Base-by-base conservation (phyloP, 2,888 invertebrate species). In the Sinopyrophorus schimmeli region DNA sequence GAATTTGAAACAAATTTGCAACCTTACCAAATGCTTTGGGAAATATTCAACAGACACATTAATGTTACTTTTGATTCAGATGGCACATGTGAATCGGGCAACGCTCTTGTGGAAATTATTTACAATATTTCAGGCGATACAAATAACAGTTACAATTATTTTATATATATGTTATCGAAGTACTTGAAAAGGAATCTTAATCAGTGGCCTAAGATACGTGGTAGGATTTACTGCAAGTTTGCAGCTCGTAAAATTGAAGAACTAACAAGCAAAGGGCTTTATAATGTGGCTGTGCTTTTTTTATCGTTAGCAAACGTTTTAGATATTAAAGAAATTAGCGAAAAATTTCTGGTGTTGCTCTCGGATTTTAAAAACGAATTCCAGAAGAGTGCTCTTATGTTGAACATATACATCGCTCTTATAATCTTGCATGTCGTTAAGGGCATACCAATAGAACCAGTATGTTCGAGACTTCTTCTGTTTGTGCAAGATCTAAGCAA, bases 121-220 rank as follows among this genome's bases (percentile, higher is more conserved):
- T 37, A 64, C 24, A 18, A 30, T 2, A 38, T 47, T 21, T 54
- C 40, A 28, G 46, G 43, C 11, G 16, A 14, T 60, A 61, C 34
- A 40, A 47, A 53, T n/a, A 65, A 66, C 23, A 62, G 67, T 35
- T 73, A 70, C 55, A 65, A 69, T 46, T 59, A 65, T 30, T 73
- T 70, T 55, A 47, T 71, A 21, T 63, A 62, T 21, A 61, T 73
- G 58, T 50, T 74, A 7, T 34, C 60, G 2, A 54, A 49, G 38
- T 68, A 72, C 58, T 62, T 74, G 37, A 54, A 37, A 16, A 60
- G 61, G 23, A 61, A 70, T 57, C 71, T 69, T 2, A 40, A 53
- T 23, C 71, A 72, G 41, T 74, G 73, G 73, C 62, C 61, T 2
- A 72, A 71, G 58, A 62, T 74, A 21, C 69, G 70, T 47, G 73